Conservation (phyloP, 92 coral and sea anemone genomes). For the Bergia sp. region DNA sequence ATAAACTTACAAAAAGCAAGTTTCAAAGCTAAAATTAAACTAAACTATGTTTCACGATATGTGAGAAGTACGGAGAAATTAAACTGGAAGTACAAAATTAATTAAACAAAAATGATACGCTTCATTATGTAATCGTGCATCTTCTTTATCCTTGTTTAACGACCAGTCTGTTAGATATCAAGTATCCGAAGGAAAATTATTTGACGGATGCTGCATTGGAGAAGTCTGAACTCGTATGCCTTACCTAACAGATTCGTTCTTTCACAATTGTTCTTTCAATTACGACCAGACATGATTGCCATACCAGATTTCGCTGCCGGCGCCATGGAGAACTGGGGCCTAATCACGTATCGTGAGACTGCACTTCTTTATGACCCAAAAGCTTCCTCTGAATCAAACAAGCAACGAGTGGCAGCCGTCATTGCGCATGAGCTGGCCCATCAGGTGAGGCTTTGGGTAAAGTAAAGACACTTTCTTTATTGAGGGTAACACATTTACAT, state of each 20-base stretch:
- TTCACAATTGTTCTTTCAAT: background rate
- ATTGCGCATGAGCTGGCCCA: conserved; percentile 95
- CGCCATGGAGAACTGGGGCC: conserved; percentile 99
- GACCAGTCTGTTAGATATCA: background rate
- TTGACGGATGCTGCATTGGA: background rate
- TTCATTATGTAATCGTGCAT: too few species aligned
- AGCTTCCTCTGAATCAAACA: conserved; percentile 81
- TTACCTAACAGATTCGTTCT: background rate
- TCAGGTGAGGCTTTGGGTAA: conserved; percentile 56
- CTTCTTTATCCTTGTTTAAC: too few species aligned
- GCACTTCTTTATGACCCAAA: conserved; percentile 80
- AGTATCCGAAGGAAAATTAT: background rate
- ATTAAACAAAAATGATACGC: too few species aligned
- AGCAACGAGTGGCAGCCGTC: conserved; percentile 79
- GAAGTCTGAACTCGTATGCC: background rate
- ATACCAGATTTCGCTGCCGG: conserved; percentile 99
- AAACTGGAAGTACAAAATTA: too few species aligned
- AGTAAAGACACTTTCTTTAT: too few species aligned
- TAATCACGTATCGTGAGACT: conserved; percentile 89
- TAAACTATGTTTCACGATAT: too few species aligned
- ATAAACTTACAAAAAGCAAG: too few species aligned
- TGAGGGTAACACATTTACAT: too few species aligned
- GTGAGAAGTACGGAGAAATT: too few species aligned
- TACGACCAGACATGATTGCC: conserved; percentile 90
- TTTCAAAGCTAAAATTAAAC: too few species aligned